Evolutionary conservation across 2,113 vertebrate genomes (phyloP).

Genomic region (Dissostichus mawsoni): DNA sequence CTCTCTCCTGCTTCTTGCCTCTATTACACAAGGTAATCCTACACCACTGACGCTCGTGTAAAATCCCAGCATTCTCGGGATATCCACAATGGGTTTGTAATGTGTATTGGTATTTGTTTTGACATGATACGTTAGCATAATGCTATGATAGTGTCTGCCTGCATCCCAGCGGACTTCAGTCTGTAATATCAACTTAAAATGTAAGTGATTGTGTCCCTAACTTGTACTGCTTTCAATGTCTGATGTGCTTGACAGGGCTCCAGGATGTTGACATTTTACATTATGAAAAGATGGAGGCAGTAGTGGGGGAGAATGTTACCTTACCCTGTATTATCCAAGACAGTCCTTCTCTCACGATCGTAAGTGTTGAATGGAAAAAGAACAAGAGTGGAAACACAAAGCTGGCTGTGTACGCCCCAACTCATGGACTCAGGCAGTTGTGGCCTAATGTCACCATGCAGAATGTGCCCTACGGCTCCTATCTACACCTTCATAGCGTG

Average conservation of each 20-base stretch:
- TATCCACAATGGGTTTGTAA: slow-evolving; percentile 21
- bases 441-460: slow-evolving; percentile 30
- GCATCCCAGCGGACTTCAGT: slow-evolving; percentile 19
- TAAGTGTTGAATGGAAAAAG: slow-evolving; percentile 73
- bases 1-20: slow-evolving; percentile 60
- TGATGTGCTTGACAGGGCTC: slow-evolving; percentile 69
- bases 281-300: slow-evolving; percentile 25
- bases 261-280: background rate
- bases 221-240: slow-evolving; percentile 44
- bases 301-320: slow-evolving; percentile 65
- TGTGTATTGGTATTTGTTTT: slow-evolving; percentile 28
- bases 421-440: accelerated
- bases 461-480: background rate
- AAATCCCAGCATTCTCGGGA: slow-evolving; percentile 7
- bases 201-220: slow-evolving; percentile 40
- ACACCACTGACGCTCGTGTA: slow-evolving; percentile 4
- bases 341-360: background rate
- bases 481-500: slow-evolving; percentile 53
- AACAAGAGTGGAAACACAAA: slow-evolving; percentile 3
- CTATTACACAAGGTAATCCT: slow-evolving; percentile 74
- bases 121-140: slow-evolving; percentile 43
- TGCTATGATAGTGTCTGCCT: slow-evolving; percentile 48
- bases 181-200: slow-evolving; percentile 48
- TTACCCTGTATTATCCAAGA: slow-evolving; percentile 55
- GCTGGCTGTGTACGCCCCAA: slow-evolving; percentile 35